A percentile compares a stretch with the other conserved stretches of the same genome.
These are phyloP conservation scores for Pteropus rufus DNA, from an alignment of 2,797 vertebrate species.

Conservation along the genomic window DNA sequence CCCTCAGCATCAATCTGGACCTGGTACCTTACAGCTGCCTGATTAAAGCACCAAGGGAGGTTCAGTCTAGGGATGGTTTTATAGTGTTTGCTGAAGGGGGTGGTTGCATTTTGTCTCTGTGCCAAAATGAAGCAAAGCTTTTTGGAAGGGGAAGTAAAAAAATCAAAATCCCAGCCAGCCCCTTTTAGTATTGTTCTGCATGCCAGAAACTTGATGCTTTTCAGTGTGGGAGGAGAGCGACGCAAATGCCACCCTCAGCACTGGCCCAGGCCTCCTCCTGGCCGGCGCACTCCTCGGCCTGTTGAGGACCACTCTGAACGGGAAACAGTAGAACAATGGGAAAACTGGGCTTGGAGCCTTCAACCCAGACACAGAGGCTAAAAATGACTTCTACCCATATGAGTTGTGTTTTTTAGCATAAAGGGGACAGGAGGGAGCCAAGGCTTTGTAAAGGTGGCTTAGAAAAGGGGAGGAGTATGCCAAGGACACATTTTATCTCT, in stretches of 20 bases:
- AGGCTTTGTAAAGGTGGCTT: conserved; percentile 71
- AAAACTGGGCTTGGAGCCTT: conserved; percentile 69
- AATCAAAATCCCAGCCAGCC: conserved; percentile 73
- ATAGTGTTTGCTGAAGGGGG: conserved; percentile 45
- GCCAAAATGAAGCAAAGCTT: conserved; percentile 73
- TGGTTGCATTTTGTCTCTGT: conserved; percentile 44
- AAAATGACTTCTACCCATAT: conserved; percentile 54
- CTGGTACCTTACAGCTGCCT: conserved; percentile 11
- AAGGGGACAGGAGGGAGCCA: conserved; percentile 56
- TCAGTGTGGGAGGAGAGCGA: conserved; percentile 68
- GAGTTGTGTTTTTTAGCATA: conserved; percentile 50
- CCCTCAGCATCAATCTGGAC: conserved; percentile 27
- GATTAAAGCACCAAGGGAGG: conserved; percentile 12
- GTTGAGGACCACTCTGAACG: not conserved
- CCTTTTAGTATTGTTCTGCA: conserved; percentile 59
- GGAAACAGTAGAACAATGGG: conserved; percentile 68
- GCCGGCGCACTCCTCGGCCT: conserved; percentile 23
- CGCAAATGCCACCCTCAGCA: conserved; percentile 66
- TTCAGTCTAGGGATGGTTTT: conserved; percentile 42
- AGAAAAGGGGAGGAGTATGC: conserved; percentile 53
- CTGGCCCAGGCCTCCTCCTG: conserved; percentile 64
- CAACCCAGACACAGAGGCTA: conserved; percentile 37
- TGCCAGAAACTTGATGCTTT: conserved; percentile 73
- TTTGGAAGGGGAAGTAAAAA: conserved; percentile 69
- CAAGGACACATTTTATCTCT: conserved; percentile 69